phyloP scores from a whole-genome alignment of 2,113 vertebrate genomes.

The Mesitornis unicolor region DNA sequence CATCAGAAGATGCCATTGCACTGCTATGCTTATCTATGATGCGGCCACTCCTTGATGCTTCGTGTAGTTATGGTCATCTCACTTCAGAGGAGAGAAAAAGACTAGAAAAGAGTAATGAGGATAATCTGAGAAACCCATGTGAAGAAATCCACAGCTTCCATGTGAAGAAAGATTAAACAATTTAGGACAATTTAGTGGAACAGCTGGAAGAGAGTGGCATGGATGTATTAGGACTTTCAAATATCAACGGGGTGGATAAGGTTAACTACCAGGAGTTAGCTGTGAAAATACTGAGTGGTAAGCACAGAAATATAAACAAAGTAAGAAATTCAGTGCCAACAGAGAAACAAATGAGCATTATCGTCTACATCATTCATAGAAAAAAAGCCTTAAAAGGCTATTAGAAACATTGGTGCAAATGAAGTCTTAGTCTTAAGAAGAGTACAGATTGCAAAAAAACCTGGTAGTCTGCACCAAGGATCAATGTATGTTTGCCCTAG shows the following conservation, averaged over 20 bases:
- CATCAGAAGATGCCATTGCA: background rate
- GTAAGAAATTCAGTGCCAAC: background rate
- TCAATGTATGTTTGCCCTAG: background rate
- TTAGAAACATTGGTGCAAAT: background rate
- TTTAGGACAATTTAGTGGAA: background rate
- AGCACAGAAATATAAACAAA: background rate
- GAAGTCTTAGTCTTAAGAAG: background rate
- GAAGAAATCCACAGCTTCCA: background rate
- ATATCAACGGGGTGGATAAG: background rate
- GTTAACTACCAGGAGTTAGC: background rate
- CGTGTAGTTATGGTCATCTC: background rate
- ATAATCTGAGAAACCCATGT: background rate
- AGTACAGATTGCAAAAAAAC: background rate
- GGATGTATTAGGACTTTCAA: background rate
- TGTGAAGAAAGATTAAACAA: background rate
- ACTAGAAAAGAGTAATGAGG: background rate
- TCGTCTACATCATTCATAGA: background rate
- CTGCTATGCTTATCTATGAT: background rate
- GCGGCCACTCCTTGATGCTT: background rate
- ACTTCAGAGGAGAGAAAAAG: background rate
- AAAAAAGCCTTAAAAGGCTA: background rate
- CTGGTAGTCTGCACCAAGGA: background rate
- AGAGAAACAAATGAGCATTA: background rate
- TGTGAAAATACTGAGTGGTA: background rate
- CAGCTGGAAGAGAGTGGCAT: background rate